These are phyloP conservation scores for Helicolenus hilgendorfi DNA, from an alignment of 2,797 vertebrate species.

Conservation along the genomic window DNA sequence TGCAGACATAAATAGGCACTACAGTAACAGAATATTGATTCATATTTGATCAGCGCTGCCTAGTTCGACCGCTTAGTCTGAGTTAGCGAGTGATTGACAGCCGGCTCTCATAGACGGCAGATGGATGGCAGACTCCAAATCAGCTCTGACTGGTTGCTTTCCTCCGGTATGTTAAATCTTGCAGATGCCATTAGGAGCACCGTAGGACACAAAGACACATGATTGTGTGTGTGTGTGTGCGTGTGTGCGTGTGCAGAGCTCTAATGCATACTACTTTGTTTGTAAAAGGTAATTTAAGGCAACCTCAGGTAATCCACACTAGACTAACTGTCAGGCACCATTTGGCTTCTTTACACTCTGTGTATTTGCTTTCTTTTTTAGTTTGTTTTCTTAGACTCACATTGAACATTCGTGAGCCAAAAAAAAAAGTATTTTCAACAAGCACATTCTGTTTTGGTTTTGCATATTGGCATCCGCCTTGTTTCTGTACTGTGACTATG, in stretches of 20 bases:
- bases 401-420: background rate
- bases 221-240: background rate
- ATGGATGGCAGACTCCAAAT: too few species aligned
- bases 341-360: background rate
- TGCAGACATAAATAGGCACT: too few species aligned
- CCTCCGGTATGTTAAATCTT: too few species aligned
- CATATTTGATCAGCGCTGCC: too few species aligned
- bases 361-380: background rate
- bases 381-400: background rate
- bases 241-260: background rate
- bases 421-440: background rate
- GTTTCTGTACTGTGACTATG: background rate
- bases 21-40: too few species aligned
- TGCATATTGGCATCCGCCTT: background rate
- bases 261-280: slow-evolving; percentile 3
- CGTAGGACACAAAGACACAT: too few species aligned
- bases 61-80: too few species aligned
- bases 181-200: fast-evolving
- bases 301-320: background rate
- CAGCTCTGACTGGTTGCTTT: too few species aligned
- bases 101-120: fast-evolving
- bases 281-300: background rate
- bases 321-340: background rate
- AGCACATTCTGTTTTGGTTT: background rate
- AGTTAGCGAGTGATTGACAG: too few species aligned